Evolutionary conservation across 2,888 invertebrate species (phyloP).

Genomic region (Chrysolina americana): DNA sequence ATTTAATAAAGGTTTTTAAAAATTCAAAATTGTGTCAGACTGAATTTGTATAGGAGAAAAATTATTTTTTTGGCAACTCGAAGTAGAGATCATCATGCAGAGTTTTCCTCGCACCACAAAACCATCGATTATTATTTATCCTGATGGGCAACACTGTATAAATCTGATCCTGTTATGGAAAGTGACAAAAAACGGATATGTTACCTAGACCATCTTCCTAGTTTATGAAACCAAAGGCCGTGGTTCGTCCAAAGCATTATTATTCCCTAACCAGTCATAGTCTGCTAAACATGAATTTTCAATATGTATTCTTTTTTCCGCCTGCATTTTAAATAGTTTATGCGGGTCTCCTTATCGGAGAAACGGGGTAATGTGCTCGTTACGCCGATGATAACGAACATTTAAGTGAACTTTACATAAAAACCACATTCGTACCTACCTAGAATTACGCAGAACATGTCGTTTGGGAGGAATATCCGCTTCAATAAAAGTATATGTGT

Average conservation of each 20-base stretch:
- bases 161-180: no score
- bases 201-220: background rate
- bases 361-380: slow-evolving; percentile 60
- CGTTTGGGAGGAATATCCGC: slow-evolving; percentile 10
- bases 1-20: no score
- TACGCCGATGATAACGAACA: slow-evolving; percentile 52
- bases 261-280: slow-evolving; percentile 31
- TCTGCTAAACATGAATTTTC: slow-evolving; percentile 45
- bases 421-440: slow-evolving; percentile 43
- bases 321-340: slow-evolving; percentile 61
- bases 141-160: background rate
- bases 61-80: no score
- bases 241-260: slow-evolving; percentile 16
- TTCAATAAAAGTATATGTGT: slow-evolving; percentile 24
- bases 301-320: slow-evolving; percentile 53
- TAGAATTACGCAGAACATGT: slow-evolving; percentile 23
- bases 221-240: background rate
- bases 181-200: no score
- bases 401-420: slow-evolving; percentile 41
- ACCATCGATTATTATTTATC: background rate
- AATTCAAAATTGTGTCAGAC: no score
- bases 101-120: no score
- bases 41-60: no score
- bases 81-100: no score
- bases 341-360: slow-evolving; percentile 61